Evolutionary conservation across 2,888 invertebrate species (phyloP), one percentile per base, ranked within the genome.

Genomic region (Phasia obesa): DNA sequence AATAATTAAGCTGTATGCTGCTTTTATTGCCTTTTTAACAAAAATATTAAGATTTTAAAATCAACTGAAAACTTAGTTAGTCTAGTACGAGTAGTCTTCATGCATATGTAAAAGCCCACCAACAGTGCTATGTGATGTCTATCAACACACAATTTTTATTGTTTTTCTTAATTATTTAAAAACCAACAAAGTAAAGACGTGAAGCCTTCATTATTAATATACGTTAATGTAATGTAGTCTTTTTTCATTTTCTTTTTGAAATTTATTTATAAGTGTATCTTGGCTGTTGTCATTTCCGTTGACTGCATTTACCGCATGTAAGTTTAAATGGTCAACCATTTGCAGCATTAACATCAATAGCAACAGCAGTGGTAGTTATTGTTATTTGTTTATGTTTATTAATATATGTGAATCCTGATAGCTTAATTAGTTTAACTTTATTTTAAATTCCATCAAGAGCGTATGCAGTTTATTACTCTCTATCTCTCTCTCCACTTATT

Each of bases 71-170:
- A 38, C 17, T 42, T 35, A 47, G 49, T 64, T 78, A n/a, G n/a
- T n/a, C 44, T 62, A 77, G 53, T 27, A 51, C 19, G 19, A 59
- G 62, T 17, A 53, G 21, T 51, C 17, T 38, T 17, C 25, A 53
- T 6, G 3, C 42, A 17, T 19, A 59, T n/a, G n/a, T n/a, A n/a
- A 67, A 38, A 38, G 82, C 59, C 82, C 82, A 83, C 82, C 82
- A 83, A 79, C 82, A 60, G 82, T 71, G 82, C 59, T 83, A 83
- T 79, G 78, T 78, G 75, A 75, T 78, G 70, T 75, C 82, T 79
- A 71, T 83, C 82, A 83, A 78, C 82, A 78, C 74, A 83, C 74
- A 75, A 77, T 75, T 75, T 38, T 75, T 27, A 27, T 3, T 27
- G 27, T 38, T 27, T 38, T 38, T 15, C 44, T 47, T 59, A 53